Conservation (phyloP, 2,888 invertebrate genomes). For the Scaeva pyrastri region DNA sequence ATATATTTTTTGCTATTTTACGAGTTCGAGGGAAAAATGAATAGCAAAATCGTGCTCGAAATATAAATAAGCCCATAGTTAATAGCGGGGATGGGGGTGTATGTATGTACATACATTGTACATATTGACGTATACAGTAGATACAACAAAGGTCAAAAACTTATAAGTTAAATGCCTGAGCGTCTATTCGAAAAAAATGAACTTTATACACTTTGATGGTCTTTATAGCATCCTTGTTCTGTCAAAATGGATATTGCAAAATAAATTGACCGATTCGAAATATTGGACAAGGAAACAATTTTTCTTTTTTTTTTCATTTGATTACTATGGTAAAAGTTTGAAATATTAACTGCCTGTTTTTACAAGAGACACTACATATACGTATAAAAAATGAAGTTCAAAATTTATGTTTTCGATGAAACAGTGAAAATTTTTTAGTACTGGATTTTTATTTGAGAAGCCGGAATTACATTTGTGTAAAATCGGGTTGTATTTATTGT, state of each 20-base stretch:
- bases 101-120: background rate
- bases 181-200: slow-evolving; percentile 59
- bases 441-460: slow-evolving; percentile 15
- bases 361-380: background rate
- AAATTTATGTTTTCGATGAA: slow-evolving; percentile 31
- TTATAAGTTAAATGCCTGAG: slow-evolving; percentile 59
- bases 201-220: slow-evolving; percentile 26
- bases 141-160: slow-evolving; percentile 70
- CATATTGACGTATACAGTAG: background rate
- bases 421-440: slow-evolving; percentile 15
- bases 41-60: slow-evolving; percentile 74
- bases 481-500: background rate
- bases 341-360: slow-evolving; percentile 48
- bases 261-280: slow-evolving; percentile 71
- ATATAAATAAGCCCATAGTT: slow-evolving; percentile 46
- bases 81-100: background rate
- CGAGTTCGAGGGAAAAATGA: slow-evolving; percentile 72
- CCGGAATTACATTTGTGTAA: background rate
- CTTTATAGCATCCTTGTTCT: slow-evolving; percentile 25
- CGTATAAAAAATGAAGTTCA: slow-evolving; percentile 24
- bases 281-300: slow-evolving; percentile 70
- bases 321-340: slow-evolving; percentile 63
- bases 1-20: slow-evolving; percentile 70
- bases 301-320: no score
- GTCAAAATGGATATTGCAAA: slow-evolving; percentile 60